Base-by-base conservation (phyloP, 2,888 invertebrate genomes). In the Drosophila nr. perissopoda region DNA sequence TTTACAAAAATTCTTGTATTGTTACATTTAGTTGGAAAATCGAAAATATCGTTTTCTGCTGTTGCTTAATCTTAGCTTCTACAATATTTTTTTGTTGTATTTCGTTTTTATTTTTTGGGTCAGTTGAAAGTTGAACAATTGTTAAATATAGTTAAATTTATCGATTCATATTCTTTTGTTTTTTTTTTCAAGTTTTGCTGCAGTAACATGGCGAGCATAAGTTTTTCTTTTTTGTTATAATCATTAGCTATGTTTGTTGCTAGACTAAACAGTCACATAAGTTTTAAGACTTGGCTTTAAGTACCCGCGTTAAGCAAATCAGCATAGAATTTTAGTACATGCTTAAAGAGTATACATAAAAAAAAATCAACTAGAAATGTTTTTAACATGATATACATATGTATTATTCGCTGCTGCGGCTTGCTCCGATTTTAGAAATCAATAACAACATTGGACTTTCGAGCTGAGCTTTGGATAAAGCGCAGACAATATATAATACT, bases 1-100 rank as follows among this genome's bases (percentile, higher is more conserved):
- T 90, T 87, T 91, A 89, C 91, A 90, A 87, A 88, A 89, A 90
- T 90, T 87, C 87, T 75, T 88, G 88, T 88, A 83, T 87, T 89
- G 85, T 86, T 86, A 85, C 86, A 85, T 87, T 69, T 72, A 70
- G 73, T 83, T 69, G 69, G 56, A 69, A 74, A 68, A 51, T 53
- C 68, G 68, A 56, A 76, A 69, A 62, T 62, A 52, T 40, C 56
- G 56, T 67, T 31, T 66, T 58, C 40, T 53, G 59, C 62, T 72
- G 52, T 49, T 53, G 59, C 62, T 78, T 61, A 54, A 54, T 38
- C 13, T 59, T 34, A 49, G 31, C 60, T 60, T 65, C 45, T 76
- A 59, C 29, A 69, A n/a, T 45, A 45, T 42, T 33, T 13, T n/a
- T 38, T 33, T 2, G 2, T 8, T 13, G 48, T 57, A 38, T 49